Percentiles rank a stretch among this genome's conserved stretches.
Evolutionary conservation across 2,113 vertebrate species (phyloP).

Genomic region (Atlantisia rogersi): DNA sequence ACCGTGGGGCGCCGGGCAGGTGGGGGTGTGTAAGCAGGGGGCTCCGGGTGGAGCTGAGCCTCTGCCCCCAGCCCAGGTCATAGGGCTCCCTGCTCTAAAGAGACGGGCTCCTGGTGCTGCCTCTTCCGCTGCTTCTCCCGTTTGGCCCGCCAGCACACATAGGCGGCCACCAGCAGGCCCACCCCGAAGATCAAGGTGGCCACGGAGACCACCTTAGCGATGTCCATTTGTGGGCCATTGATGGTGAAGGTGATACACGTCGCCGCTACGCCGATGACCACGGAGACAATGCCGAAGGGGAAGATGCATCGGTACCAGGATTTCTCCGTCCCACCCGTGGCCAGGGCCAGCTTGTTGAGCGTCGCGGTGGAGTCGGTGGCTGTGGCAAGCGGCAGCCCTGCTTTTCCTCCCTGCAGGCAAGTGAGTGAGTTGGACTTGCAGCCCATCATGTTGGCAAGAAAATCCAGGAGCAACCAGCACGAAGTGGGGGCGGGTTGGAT

Average conservation of each 20-base stretch:
- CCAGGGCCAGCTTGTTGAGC: conserved; percentile 85
- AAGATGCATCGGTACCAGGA: conserved; percentile 94
- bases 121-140: conserved; percentile 80
- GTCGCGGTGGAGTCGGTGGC: conserved; percentile 82
- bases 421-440: conserved; percentile 85
- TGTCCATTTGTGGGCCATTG: conserved; percentile 84
- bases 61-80: conserved; percentile 62
- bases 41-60: background rate
- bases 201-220: conserved; percentile 87
- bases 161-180: conserved; percentile 81
- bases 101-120: conserved; percentile 76
- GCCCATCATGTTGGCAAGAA: conserved; percentile 78
- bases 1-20: background rate
- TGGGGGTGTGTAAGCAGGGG: background rate
- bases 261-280: conserved; percentile 87
- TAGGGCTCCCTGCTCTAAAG: conserved; percentile 84
- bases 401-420: conserved; percentile 79
- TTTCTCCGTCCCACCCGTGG: conserved; percentile 88
- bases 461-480: conserved; percentile 47
- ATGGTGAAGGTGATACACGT: conserved; percentile 90
- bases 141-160: conserved; percentile 86
- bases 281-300: conserved; percentile 88
- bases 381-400: conserved; percentile 62
- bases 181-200: conserved; percentile 82
- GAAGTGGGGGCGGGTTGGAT: background rate